Evolutionary conservation across 2,113 vertebrate species (phyloP).

Genomic region (Bubo bubo): DNA sequence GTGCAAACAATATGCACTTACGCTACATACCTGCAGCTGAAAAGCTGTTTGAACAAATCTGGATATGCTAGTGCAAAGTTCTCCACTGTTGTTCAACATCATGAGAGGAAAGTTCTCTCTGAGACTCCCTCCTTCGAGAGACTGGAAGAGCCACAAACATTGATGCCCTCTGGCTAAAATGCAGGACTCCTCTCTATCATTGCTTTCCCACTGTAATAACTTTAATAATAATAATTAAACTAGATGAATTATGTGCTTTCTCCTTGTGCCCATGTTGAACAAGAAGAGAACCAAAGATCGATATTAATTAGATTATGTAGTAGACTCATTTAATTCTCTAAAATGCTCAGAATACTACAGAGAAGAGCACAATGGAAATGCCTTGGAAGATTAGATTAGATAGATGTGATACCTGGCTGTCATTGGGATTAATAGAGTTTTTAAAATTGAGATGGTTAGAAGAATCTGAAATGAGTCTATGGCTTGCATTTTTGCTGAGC

Average conservation of each 20-base stretch:
- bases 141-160: not conserved
- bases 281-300: not conserved
- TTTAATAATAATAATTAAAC: constrained; percentile 20
- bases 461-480: not conserved
- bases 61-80: not conserved
- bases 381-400: not conserved
- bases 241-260: not conserved
- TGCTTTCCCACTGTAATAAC: not conserved
- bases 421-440: not conserved
- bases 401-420: not conserved
- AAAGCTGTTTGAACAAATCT: not conserved
- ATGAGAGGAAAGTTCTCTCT: not conserved
- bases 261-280: not conserved
- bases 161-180: not conserved
- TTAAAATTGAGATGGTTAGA: not conserved
- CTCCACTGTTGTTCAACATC: not conserved
- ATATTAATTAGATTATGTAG: constrained; percentile 22
- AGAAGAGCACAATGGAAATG: not conserved
- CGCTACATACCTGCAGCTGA: not conserved
- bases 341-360: not conserved
- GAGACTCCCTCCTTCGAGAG: not conserved
- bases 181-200: not conserved
- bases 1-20: not conserved
- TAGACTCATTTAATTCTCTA: constrained; percentile 13
- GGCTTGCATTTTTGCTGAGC: not conserved